Conservation (phyloP, 2,113 vertebrate genomes). For the Nannobrachium achirus region DNA sequence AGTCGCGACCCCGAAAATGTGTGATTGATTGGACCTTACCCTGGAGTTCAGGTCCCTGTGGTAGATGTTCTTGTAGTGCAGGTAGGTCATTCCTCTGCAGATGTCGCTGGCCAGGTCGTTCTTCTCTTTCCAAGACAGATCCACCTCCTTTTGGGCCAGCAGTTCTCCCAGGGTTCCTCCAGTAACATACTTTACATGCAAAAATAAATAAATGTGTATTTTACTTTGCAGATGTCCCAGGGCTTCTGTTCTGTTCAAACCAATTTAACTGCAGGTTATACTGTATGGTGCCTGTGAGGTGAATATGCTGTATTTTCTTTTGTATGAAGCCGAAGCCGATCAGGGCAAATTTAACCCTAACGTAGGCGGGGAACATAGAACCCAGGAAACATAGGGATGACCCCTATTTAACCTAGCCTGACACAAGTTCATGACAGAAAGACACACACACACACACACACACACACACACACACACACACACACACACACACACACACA, state of each 20-base stretch:
- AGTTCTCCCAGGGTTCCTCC: constrained; percentile 82
- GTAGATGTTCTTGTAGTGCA: constrained; percentile 83
- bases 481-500: too few species aligned
- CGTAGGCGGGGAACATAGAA: too few species aligned
- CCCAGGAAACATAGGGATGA: too few species aligned
- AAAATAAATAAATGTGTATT: background rate
- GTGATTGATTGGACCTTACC: too few species aligned
- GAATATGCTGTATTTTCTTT: too few species aligned
- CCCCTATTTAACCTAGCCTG: background rate
- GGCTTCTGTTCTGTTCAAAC: background rate
- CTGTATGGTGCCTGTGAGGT: too few species aligned
- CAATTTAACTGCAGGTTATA: too few species aligned
- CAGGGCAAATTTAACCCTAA: too few species aligned
- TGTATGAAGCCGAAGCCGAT: too few species aligned
- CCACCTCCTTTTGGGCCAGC: constrained; percentile 71
- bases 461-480: too few species aligned
- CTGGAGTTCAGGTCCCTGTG: constrained; percentile 84
- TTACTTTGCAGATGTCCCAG: background rate
- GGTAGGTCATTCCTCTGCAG: constrained; percentile 80
- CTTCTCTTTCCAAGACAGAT: constrained; percentile 80
- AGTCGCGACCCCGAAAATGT: too few species aligned
- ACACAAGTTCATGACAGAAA: background rate
- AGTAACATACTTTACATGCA: constrained; percentile 74
- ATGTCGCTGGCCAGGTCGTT: constrained; percentile 80
- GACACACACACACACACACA: background rate